Conservation (phyloP, 2,797 vertebrate genomes). For the Scolopax rusticola region DNA sequence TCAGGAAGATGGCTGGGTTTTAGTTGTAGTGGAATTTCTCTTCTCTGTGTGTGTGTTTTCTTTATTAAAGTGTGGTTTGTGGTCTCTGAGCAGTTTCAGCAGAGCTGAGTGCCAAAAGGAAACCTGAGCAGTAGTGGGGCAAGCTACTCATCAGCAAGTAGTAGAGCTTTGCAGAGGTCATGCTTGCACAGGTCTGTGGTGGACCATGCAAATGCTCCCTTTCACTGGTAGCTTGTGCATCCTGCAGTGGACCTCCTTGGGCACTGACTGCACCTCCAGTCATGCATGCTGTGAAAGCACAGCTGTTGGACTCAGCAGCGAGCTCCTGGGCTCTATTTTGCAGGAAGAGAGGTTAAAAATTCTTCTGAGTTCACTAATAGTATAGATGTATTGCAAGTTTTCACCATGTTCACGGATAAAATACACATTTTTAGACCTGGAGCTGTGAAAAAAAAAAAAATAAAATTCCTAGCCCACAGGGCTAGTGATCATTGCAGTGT, state of each 20-base stretch:
- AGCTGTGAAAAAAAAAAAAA: neutral
- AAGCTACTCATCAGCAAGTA: neutral
- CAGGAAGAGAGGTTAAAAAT: neutral
- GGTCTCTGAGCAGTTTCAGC: slow-evolving; percentile 26
- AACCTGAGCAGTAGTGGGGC: neutral
- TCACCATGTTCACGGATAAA: neutral
- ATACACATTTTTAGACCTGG: neutral
- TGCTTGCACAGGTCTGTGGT: neutral
- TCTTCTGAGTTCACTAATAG: neutral
- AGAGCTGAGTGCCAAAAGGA: neutral
- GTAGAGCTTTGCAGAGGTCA: neutral
- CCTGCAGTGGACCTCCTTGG: neutral
- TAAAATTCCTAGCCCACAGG: neutral
- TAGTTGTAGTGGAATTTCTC: slow-evolving; percentile 14
- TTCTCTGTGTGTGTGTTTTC: neutral
- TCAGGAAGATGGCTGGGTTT: neutral
- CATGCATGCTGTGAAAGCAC: neutral
- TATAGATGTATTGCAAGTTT: neutral
- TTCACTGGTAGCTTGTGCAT: neutral
- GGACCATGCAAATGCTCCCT: neutral
- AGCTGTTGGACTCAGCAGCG: neutral
- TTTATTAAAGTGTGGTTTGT: slow-evolving; percentile 19
- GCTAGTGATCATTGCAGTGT: neutral
- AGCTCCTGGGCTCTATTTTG: neutral
- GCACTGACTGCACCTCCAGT: neutral